phyloP scores from a whole-genome alignment of 2,113 vertebrate species.

The Crocuta crocuta region DNA sequence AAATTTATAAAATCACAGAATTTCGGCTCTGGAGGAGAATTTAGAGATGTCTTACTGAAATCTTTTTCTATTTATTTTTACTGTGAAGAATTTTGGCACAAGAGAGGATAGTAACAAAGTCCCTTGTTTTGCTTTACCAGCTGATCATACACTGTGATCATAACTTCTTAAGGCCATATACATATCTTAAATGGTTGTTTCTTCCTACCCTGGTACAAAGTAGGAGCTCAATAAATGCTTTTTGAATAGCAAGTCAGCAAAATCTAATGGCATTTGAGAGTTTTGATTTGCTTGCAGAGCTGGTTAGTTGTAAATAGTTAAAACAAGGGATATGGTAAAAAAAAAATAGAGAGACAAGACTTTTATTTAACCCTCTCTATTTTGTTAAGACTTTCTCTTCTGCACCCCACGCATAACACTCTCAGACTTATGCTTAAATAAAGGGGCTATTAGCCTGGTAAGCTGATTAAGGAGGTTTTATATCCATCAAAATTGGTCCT shows the following conservation, averaged over 20 bases:
- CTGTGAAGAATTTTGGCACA: not conserved
- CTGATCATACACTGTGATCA: not conserved
- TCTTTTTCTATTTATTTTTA: conserved; percentile 41
- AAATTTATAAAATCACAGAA: not conserved
- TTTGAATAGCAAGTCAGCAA: not conserved
- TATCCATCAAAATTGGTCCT: conserved; percentile 44
- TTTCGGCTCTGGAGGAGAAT: not conserved
- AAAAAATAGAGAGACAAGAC: not conserved
- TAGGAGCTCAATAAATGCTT: not conserved
- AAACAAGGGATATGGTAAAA: conserved; percentile 9
- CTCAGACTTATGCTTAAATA: not conserved
- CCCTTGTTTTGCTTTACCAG: not conserved
- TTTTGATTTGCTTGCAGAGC: not conserved
- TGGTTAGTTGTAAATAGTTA: conserved; percentile 59
- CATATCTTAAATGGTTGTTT: not conserved
- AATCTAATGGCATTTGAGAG: not conserved
- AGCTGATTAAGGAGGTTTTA: conserved; percentile 55
- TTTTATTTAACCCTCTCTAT: not conserved
- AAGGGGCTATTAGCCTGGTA: conserved; percentile 13
- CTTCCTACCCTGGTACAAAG: not conserved
- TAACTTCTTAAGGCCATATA: not conserved
- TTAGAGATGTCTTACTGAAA: not conserved
- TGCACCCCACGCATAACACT: not conserved
- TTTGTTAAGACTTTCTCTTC: conserved; percentile 19
- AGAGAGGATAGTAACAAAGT: not conserved